Evolutionary conservation across 2,888 invertebrate genomes (phyloP).

Genomic region (Caradrina clavipalpis): DNA sequence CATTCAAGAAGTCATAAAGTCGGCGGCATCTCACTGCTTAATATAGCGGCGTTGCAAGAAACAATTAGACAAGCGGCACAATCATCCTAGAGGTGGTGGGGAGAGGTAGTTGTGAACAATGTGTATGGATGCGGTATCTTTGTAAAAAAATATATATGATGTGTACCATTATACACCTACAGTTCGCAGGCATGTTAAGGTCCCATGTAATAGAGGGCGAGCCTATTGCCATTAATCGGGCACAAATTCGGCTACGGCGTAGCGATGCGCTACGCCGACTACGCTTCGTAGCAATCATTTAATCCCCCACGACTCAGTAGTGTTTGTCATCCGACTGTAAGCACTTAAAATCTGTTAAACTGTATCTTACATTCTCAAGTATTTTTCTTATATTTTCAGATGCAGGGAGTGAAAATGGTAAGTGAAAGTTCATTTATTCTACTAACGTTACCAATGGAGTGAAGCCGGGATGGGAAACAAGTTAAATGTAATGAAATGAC

Average conservation of each 20-base stretch:
- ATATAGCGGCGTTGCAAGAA: constrained; percentile 90
- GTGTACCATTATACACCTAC: no score
- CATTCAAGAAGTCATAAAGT: constrained; percentile 89
- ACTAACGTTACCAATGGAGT: neutral
- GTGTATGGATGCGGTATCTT: constrained; percentile 74
- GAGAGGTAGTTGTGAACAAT: constrained; percentile 46
- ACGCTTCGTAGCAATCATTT: constrained; percentile 25
- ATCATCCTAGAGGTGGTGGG: constrained; percentile 78
- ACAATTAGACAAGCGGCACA: constrained; percentile 89
- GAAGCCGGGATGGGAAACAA: neutral
- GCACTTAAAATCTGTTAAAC: neutral
- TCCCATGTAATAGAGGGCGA: no score
- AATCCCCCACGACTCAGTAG: neutral
- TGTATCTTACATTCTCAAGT: neutral
- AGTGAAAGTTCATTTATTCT: neutral
- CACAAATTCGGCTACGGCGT: no score
- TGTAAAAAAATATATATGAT: no score
- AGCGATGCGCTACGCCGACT: constrained; percentile 27
- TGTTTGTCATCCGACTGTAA: neutral
- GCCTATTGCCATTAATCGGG: no score
- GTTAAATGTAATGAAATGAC: constrained; percentile 36
- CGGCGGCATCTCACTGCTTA: constrained; percentile 87
- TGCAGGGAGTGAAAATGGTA: neutral
- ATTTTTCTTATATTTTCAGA: neutral
- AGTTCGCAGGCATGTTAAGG: no score